Evolutionary conservation across 1,140 invertebrate species (phyloP).

Genomic region (Hyles euphorbiae): DNA sequence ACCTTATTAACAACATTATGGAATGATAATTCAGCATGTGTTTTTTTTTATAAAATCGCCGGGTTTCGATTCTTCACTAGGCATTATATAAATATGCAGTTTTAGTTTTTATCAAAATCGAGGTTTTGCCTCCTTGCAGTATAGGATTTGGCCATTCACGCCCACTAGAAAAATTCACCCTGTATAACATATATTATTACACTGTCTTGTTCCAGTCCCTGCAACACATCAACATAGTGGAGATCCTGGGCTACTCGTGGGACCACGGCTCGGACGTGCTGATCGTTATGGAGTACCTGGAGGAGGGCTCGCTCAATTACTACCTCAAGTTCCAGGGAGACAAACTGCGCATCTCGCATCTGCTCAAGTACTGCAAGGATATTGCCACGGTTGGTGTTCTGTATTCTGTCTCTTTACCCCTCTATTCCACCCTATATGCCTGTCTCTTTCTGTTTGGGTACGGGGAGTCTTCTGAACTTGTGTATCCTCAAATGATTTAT

Average conservation of each 20-base stretch:
- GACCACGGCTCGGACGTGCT: constrained; percentile 81
- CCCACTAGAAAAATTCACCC: too few relatives aligned
- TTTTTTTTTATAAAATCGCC: too few relatives aligned
- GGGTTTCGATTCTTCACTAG: too few relatives aligned
- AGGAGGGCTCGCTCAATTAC: constrained; percentile 86
- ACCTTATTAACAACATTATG: neutral
- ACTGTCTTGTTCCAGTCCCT: constrained; percentile 75
- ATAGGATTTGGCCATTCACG: too few relatives aligned
- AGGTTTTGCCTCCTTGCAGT: too few relatives aligned
- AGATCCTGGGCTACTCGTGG: constrained; percentile 87
- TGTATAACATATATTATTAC: neutral
- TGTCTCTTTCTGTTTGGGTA: too few relatives aligned
- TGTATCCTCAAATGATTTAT: too few relatives aligned
- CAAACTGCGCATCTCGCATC: constrained; percentile 77
- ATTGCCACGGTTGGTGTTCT: constrained; percentile 80
- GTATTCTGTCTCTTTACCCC: neutral
- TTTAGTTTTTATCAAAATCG: too few relatives aligned
- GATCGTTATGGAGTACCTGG: constrained; percentile 92
- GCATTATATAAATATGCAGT: too few relatives aligned
- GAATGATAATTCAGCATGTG: too few relatives aligned
- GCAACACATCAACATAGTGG: constrained; percentile 90
- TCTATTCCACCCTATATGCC: neutral
- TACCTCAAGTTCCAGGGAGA: constrained; percentile 85
- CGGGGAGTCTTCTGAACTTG: too few relatives aligned
- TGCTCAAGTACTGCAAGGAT: constrained; percentile 86